Percentiles rank a stretch among this genome's conserved stretches.
These are phyloP conservation scores for Diplolepis rosae DNA, from an alignment of 2,888 invertebrate genomes.

Conservation along the genomic window DNA sequence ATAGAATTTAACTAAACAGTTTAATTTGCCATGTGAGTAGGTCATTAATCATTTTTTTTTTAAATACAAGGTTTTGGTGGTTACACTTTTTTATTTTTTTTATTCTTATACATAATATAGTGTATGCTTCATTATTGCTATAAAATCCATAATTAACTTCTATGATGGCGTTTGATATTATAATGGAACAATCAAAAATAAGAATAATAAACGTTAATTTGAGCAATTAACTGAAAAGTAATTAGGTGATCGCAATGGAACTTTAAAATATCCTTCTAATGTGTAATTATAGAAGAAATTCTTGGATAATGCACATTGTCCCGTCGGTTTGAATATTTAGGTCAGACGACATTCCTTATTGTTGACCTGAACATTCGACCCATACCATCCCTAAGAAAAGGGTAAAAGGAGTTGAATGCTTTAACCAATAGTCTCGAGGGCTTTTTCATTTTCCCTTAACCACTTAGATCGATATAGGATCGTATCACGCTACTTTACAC, in stretches of 20 bases:
- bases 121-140: background rate
- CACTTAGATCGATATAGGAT: constrained; percentile 18
- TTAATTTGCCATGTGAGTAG: constrained; percentile 8
- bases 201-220: no score
- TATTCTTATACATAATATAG: background rate
- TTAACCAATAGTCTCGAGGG: constrained; percentile 5
- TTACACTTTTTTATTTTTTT: background rate
- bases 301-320: background rate
- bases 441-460: constrained; percentile 21
- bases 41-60: constrained; percentile 5
- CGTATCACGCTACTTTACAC: background rate
- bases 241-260: background rate
- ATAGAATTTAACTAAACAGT: constrained; percentile 11
- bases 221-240: no score
- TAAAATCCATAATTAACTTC: background rate
- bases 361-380: constrained; percentile 10
- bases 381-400: background rate
- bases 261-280: background rate
- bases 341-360: constrained; percentile 7
- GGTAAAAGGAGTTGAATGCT: background rate
- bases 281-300: background rate
- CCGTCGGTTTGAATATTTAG: constrained; percentile 8
- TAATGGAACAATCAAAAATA: no score
- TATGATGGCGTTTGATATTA: no score
- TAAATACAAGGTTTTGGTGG: background rate